Percentiles rank a stretch among this genome's conserved stretches.
These are phyloP conservation scores for Idris sp. DNA, from an alignment of 1,140 invertebrate species.

Conservation along the genomic window DNA sequence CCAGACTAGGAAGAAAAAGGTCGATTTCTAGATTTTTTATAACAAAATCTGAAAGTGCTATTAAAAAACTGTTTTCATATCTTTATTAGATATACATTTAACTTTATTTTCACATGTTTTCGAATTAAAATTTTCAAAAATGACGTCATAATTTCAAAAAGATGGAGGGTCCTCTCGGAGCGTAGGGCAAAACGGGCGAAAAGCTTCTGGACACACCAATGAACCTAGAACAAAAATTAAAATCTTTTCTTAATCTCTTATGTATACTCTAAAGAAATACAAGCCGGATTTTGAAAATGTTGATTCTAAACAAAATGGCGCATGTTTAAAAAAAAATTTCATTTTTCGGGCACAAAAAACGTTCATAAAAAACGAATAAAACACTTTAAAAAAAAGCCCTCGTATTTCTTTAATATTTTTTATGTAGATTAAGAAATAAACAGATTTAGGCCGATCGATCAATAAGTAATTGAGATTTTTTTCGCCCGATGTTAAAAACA, in stretches of 20 bases:
- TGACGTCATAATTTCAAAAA: constrained; percentile 7
- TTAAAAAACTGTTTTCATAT: constrained; percentile 13
- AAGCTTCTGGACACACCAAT: constrained; percentile 14
- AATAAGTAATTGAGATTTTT: constrained; percentile 11
- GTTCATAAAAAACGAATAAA: no score
- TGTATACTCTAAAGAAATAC: constrained; percentile 20
- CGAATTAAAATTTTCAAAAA: constrained; percentile 16
- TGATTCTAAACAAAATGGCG: constrained; percentile 22
- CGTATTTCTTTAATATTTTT: constrained; percentile 10
- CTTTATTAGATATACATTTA: constrained; percentile 13
- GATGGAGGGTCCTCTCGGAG: no score
- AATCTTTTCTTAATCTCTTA: constrained; percentile 18
- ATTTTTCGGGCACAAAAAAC: constrained; percentile 20
- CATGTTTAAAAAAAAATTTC: constrained; percentile 18
- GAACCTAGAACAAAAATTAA: constrained; percentile 21
- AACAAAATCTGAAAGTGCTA: constrained; percentile 18
- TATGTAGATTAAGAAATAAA: constrained; percentile 16
- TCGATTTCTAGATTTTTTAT: no score
- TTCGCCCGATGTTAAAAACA: constrained; percentile 17
- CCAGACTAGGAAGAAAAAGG: constrained; percentile 6
- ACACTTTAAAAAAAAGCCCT: constrained; percentile 14
- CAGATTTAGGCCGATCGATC: constrained; percentile 11
- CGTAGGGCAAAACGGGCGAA: constrained; percentile 18
- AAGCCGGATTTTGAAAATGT: constrained; percentile 16
- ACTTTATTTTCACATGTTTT: constrained; percentile 15